These are phyloP conservation scores for Eulithis prunata DNA, from an alignment of 2,888 invertebrate species.

Conservation along the genomic window DNA sequence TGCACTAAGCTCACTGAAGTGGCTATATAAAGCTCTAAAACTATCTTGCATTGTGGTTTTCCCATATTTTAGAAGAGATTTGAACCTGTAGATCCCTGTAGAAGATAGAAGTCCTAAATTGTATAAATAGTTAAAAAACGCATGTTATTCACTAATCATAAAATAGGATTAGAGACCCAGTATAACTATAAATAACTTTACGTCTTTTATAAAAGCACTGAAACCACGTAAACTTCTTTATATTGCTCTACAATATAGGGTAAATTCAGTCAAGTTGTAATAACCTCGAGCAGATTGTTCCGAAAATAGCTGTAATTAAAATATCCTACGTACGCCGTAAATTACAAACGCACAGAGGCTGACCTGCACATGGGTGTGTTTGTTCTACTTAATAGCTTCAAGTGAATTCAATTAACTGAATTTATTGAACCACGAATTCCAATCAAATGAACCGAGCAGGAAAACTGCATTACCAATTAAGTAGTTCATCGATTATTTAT, in stretches of 20 bases:
- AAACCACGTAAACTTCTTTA: background rate
- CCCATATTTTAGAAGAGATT: too few species aligned
- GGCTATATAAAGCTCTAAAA: too few species aligned
- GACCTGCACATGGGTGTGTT: constrained; percentile 9
- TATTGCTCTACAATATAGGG: background rate
- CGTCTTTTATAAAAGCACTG: too few species aligned
- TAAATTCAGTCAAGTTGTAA: background rate
- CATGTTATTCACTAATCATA: too few species aligned
- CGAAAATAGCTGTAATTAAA: background rate
- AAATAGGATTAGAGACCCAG: too few species aligned
- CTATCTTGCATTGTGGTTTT: too few species aligned
- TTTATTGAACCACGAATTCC: constrained; percentile 33
- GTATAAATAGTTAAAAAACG: too few species aligned
- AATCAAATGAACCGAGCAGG: constrained; percentile 25
- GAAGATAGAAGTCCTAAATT: too few species aligned
- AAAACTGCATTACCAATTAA: constrained; percentile 19
- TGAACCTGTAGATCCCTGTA: too few species aligned
- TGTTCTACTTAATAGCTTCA: constrained; percentile 9
- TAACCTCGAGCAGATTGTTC: constrained; percentile 3
- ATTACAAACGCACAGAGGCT: constrained; percentile 2
- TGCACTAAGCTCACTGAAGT: too few species aligned
- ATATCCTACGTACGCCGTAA: constrained; percentile 1
- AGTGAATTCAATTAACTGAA: constrained; percentile 28
- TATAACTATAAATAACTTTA: too few species aligned
- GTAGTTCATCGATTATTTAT: constrained; percentile 2